These are phyloP conservation scores for Dastarcus helophoroides DNA, from an alignment of 2,888 invertebrate genomes.

Conservation along the genomic window DNA sequence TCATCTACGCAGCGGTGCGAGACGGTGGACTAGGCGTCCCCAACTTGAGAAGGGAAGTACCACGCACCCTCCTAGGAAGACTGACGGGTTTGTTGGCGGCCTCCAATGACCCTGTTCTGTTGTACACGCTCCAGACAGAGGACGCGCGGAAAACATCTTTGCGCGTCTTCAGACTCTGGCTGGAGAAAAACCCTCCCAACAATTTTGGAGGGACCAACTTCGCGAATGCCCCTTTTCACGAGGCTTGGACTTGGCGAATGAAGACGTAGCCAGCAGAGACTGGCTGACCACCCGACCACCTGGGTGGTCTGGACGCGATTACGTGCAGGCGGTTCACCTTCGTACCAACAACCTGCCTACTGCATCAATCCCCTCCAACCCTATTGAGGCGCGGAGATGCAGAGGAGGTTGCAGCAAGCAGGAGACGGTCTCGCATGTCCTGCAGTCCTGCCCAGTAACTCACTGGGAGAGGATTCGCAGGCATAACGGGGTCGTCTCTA, in stretches of 20 bases:
- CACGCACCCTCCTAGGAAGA: neutral
- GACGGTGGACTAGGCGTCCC: neutral
- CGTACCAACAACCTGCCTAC: conserved; percentile 17
- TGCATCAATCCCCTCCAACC: conserved; percentile 14
- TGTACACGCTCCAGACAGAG: neutral
- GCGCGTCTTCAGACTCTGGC: conserved; percentile 1
- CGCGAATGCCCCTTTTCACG: neutral
- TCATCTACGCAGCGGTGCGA: neutral
- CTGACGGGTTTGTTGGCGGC: too few relatives aligned
- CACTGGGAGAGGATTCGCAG: conserved; percentile 14
- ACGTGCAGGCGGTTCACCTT: conserved; percentile 18
- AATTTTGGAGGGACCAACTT: too few relatives aligned
- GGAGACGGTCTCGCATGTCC: conserved; percentile 15
- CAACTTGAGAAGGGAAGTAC: neutral
- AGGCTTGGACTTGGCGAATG: neutral
- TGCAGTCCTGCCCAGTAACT: conserved; percentile 15
- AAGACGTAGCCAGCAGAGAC: neutral
- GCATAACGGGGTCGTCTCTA: too few relatives aligned
- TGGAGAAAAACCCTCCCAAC: neutral
- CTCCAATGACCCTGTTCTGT: too few relatives aligned
- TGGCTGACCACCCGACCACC: conserved; percentile 10
- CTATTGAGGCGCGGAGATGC: conserved; percentile 12
- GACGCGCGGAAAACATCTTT: too few relatives aligned
- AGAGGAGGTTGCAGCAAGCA: conserved; percentile 12
- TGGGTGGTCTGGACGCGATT: conserved; percentile 18